Percentiles rank a stretch among this genome's conserved stretches.
phyloP scores from a whole-genome alignment of 53 echinoderm and acorn worm species.

The Echinometra lucunter region DNA sequence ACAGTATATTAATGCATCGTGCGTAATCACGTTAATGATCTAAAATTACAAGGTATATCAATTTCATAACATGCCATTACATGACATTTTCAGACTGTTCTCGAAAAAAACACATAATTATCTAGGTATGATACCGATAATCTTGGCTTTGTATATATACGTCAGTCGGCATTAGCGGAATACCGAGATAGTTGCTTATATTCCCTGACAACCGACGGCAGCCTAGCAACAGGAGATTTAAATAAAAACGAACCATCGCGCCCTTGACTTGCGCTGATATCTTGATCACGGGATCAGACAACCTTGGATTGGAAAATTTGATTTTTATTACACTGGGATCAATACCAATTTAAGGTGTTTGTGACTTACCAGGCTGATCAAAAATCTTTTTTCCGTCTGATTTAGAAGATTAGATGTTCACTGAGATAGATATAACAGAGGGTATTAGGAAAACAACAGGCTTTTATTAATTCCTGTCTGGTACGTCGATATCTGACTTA shows the following conservation, averaged over 20 bases:
- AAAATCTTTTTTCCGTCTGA: neutral
- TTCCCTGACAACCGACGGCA: constrained; percentile 5
- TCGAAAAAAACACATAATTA: neutral
- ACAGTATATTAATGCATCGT: too few species aligned
- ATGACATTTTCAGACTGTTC: neutral
- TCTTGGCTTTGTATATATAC: constrained; percentile 1
- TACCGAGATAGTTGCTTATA: neutral
- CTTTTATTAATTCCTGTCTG: neutral
- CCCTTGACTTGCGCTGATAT: constrained; percentile 25
- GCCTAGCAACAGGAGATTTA: constrained; percentile 9
- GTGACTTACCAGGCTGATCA: neutral
- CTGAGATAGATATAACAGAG: too few species aligned
- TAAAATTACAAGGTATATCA: too few species aligned
- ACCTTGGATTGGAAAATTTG: constrained; percentile 8
- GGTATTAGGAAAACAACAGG: neutral
- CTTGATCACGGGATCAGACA: constrained; percentile 35
- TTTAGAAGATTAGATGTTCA: neutral
- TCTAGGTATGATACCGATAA: neutral
- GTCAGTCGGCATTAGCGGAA: constrained; percentile 6
- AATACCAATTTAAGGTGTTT: constrained; percentile 8
- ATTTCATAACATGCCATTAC: neutral
- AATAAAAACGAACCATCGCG: neutral
- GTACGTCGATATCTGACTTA: neutral
- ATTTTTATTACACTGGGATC: constrained; percentile 35
- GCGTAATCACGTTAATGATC: too few species aligned